A percentile compares a stretch with the other conserved stretches of the same genome.
Conservation (phyloP, 2,888 invertebrate species). For the Neria commutata region DNA sequence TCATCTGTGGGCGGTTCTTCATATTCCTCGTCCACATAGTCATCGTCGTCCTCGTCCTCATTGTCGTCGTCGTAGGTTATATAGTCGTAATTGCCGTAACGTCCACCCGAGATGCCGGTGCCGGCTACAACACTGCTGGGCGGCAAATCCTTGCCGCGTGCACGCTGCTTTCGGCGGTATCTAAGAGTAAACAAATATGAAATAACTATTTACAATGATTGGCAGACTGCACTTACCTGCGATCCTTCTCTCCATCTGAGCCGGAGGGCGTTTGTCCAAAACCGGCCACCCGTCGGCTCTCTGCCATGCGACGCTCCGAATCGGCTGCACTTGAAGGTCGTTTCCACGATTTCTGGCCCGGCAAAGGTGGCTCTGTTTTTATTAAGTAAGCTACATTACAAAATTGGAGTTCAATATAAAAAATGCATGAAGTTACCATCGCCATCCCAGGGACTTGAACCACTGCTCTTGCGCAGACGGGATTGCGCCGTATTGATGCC, state of each 20-base stretch:
- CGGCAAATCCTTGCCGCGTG: slow-evolving; percentile 46
- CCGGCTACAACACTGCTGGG: not conserved
- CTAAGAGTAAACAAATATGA: slow-evolving; percentile 33
- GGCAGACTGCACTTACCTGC: slow-evolving; percentile 54
- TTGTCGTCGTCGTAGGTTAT: slow-evolving; percentile 54
- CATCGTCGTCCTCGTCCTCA: slow-evolving; percentile 54
- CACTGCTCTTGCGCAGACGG: slow-evolving; percentile 60
- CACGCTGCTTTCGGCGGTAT: slow-evolving; percentile 63
- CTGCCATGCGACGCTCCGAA: slow-evolving; percentile 63
- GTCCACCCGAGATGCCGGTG: slow-evolving; percentile 27
- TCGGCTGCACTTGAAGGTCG: slow-evolving; percentile 68
- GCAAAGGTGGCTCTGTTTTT: slow-evolving; percentile 45
- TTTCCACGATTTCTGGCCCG: slow-evolving; percentile 63
- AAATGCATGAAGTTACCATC: slow-evolving; percentile 48
- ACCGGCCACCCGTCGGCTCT: slow-evolving; percentile 50
- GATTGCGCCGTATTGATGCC: slow-evolving; percentile 32
- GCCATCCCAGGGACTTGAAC: slow-evolving; percentile 67
- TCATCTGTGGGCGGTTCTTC: slow-evolving; percentile 57
- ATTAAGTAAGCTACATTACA: slow-evolving; percentile 10
- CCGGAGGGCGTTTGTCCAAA: slow-evolving; percentile 60
- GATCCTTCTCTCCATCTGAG: slow-evolving; percentile 66
- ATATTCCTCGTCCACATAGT: slow-evolving; percentile 48
- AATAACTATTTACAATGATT: not conserved
- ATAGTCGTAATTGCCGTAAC: slow-evolving; percentile 49
- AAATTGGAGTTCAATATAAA: not conserved